Evolutionary conservation across 2,113 vertebrate genomes (phyloP).

Genomic region (Cephalopholis sonnerati): DNA sequence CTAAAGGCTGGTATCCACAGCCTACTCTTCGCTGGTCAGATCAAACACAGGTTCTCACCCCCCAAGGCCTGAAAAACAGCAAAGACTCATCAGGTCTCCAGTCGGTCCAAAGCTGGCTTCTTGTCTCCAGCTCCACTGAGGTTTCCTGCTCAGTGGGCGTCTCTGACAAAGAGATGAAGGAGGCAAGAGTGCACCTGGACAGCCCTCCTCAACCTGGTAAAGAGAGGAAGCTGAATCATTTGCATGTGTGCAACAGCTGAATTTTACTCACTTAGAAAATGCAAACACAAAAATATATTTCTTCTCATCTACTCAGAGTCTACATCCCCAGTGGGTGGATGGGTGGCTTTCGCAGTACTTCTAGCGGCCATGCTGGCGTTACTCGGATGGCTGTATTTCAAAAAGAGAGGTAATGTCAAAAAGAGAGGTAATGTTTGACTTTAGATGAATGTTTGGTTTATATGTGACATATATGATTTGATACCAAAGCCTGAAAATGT

Average conservation of each 20-base stretch:
- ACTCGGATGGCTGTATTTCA: conserved; percentile 17
- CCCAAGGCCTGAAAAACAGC: background rate
- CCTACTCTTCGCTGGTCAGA: conserved; percentile 68
- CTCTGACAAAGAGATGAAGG: conserved; percentile 14
- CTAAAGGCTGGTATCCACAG: conserved; percentile 77
- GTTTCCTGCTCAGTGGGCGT: conserved; percentile 73
- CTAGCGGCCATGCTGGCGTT: fast-evolving
- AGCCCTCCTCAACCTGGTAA: fast-evolving
- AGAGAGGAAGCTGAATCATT: background rate
- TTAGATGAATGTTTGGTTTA: background rate
- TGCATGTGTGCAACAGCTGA: background rate
- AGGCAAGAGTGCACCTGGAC: conserved; percentile 32
- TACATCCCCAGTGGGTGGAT: conserved; percentile 1
- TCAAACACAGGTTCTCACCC: background rate
- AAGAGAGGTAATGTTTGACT: conserved; percentile 33
- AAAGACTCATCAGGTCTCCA: conserved; percentile 6
- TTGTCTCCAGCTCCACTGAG: conserved; percentile 24
- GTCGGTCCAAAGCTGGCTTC: conserved; percentile 74
- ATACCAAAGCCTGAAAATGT: background rate
- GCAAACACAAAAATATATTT: background rate
- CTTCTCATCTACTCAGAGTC: conserved; percentile 24
- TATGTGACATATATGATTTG: background rate
- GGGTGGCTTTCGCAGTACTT: conserved; percentile 31
- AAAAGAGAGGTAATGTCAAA: conserved; percentile 45
- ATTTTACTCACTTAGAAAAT: background rate